Base-by-base conservation (phyloP, 1,140 invertebrate genomes). In the Oreohelix idahoensis region DNA sequence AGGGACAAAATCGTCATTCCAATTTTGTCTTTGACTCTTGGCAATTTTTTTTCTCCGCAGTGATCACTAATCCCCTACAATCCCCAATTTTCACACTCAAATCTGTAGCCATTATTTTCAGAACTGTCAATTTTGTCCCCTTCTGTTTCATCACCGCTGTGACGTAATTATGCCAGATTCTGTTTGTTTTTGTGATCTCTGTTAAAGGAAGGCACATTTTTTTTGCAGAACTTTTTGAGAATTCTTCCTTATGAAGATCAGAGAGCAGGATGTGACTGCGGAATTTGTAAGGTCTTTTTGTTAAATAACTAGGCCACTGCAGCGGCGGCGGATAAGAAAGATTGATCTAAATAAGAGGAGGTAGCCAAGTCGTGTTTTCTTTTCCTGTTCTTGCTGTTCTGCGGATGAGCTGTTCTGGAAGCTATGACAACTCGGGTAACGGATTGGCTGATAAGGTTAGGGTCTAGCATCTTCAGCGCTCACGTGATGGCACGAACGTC, bases 381-480 rank as follows among this genome's bases (percentile, higher is more conserved):
- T 58, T 58, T n/a, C 23, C 53, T 58, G 1, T 17, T 49, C 10
- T 49, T 49, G 45, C 10, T 4, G 53, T 58, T 42, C 11, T 42
- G 17, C 20, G 10, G 20, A 74, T 39, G 36, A 20, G 11, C 1
- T 42, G 71, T 74, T 42, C 23, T 74, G 1, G 38, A 17, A 42
- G 71, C 42, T 73, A 29, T 23, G 38, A n/a, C 74, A 49, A 35
- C 20, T 76, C 42, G n/a, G 11, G 39, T 76, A 53, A 76, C 42
- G 17, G 74, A 76, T 76, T 76, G 74, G 74, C 45, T 45, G 45
- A 15, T 35, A 49, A 51, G 74, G 74, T 76, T 76, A 76, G 10
- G 29, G 26, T 17, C 74, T 20, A 42, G 8, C 29, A 32, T 51
- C 39, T 32, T 36, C 20, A 13, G 42, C 74, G 38, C 74, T 51